These are phyloP conservation scores for Stichopus horrens DNA, from an alignment of 53 echinoderm and acorn worm genomes.

Conservation along the genomic window DNA sequence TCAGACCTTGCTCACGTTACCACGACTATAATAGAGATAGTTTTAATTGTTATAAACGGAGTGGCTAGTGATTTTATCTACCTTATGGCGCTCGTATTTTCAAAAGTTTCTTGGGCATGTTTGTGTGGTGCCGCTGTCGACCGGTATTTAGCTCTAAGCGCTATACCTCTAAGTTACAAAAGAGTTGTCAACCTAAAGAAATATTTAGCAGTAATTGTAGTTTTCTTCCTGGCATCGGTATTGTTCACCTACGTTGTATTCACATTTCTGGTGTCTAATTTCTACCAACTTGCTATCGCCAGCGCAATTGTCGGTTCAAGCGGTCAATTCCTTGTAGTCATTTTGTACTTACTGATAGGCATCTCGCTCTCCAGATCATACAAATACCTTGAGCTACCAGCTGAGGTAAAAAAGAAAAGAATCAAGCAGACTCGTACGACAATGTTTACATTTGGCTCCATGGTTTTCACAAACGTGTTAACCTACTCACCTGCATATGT, in stretches of 20 bases:
- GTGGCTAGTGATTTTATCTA: neutral
- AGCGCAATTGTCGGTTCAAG: neutral
- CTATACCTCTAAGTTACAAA: neutral
- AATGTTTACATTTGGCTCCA: neutral
- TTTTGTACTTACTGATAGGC: neutral
- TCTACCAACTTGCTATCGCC: neutral
- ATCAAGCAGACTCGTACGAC: neutral
- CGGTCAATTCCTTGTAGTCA: neutral
- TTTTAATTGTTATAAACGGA: neutral
- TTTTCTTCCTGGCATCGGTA: neutral
- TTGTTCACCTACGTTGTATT: neutral
- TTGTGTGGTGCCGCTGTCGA: neutral
- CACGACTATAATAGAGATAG: neutral
- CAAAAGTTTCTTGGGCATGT: neutral
- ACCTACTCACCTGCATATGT: neutral
- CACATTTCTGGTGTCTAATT: neutral
- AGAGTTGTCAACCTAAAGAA: neutral
- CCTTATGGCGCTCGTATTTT: neutral
- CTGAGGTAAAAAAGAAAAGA: neutral
- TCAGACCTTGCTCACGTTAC: neutral
- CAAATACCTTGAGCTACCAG: neutral
- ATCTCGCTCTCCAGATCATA: neutral
- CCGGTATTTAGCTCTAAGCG: neutral
- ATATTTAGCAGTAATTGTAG: neutral
- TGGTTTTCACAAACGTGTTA: neutral